These are phyloP conservation scores for Heliconius nattereri DNA, from an alignment of 1,140 invertebrate genomes.

Conservation along the genomic window DNA sequence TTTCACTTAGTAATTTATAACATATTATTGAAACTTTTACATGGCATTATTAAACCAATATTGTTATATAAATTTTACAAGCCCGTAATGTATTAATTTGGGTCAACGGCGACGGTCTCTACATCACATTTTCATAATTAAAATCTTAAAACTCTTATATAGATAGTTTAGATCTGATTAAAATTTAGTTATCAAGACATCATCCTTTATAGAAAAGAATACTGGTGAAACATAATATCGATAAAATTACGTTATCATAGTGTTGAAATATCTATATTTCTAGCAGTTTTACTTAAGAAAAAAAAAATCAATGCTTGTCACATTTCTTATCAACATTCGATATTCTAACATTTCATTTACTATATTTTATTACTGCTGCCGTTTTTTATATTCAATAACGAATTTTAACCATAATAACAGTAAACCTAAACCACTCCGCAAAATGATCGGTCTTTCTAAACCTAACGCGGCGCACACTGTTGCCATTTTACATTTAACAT, in stretches of 20 bases:
- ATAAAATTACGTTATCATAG: no score
- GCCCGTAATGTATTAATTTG: not conserved
- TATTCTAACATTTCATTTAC: not conserved
- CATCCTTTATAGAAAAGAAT: not conserved
- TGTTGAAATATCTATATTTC: no score
- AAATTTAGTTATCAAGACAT: not conserved
- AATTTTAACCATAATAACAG: not conserved
- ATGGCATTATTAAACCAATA: not conserved
- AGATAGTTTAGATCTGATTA: not conserved
- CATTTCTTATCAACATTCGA: no score
- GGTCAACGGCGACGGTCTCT: constrained; percentile 3
- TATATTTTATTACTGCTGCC: not conserved
- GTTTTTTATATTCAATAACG: not conserved
- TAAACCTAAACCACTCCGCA: not conserved
- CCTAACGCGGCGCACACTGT: not conserved
- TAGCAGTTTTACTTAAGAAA: no score
- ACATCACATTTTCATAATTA: not conserved
- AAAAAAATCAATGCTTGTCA: no score
- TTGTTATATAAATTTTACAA: not conserved
- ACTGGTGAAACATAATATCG: not conserved
- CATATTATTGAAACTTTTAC: not conserved
- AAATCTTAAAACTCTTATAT: not conserved
- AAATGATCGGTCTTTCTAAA: constrained; percentile 44
- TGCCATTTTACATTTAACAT: not conserved
- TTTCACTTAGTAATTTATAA: not conserved